Percentiles rank a stretch among this genome's conserved stretches.
Conservation (phyloP, 2,797 vertebrate genomes). For the Cebuella pygmaea region DNA sequence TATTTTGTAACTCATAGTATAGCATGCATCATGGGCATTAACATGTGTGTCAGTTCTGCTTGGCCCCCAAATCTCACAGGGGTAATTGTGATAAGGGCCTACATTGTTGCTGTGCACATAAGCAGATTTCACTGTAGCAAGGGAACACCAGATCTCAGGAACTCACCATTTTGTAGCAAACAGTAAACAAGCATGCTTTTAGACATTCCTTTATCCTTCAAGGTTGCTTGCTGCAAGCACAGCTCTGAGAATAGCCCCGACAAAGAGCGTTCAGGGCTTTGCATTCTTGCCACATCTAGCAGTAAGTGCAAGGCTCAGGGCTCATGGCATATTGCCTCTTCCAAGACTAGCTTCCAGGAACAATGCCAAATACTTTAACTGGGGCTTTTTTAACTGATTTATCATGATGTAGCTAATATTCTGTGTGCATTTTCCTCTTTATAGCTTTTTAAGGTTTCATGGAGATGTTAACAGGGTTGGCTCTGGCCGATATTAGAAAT, state of each 20-base stretch:
- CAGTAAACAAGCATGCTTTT: not conserved
- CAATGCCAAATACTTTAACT: not conserved
- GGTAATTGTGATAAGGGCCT: fast-evolving
- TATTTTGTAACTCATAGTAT: not conserved
- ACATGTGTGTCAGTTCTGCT: not conserved
- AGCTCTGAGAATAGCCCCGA: not conserved
- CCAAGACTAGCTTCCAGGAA: not conserved
- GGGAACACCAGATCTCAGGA: not conserved
- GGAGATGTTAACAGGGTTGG: not conserved
- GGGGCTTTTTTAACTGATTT: not conserved
- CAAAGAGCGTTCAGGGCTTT: not conserved
- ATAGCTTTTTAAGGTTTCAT: not conserved
- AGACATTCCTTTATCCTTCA: not conserved
- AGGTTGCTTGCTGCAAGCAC: not conserved
- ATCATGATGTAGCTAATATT: not conserved
- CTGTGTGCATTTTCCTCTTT: not conserved
- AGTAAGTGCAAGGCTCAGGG: not conserved
- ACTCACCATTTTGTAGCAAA: not conserved
- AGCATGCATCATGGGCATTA: not conserved
- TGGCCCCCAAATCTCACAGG: fast-evolving
- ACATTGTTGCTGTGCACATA: not conserved
- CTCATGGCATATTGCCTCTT: not conserved
- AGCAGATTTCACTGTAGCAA: not conserved
- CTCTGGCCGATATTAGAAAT: not conserved
- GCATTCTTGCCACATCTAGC: not conserved